phyloP scores from a whole-genome alignment of 2,888 invertebrate genomes.

The Rugalucina vietnamica region DNA sequence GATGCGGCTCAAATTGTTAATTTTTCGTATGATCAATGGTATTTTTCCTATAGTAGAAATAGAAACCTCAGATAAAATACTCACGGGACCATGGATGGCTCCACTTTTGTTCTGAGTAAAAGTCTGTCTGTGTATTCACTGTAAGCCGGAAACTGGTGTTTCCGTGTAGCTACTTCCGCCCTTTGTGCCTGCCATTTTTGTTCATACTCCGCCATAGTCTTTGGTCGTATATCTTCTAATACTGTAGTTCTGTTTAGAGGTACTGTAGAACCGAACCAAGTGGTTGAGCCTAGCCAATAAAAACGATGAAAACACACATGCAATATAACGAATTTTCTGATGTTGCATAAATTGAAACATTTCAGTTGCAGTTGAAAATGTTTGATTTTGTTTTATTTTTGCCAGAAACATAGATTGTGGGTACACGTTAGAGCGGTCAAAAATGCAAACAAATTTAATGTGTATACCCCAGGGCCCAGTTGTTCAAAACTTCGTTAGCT shows the following conservation, averaged over 20 bases:
- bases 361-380: no score
- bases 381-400: no score
- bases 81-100: constrained; percentile 66
- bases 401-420: no score
- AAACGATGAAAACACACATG: not conserved
- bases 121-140: constrained; percentile 81
- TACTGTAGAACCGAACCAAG: constrained; percentile 80
- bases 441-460: no score
- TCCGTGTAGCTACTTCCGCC: constrained; percentile 55
- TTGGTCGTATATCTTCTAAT: constrained; percentile 77
- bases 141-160: constrained; percentile 77
- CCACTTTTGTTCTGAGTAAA: constrained; percentile 63
- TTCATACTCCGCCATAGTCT: constrained; percentile 79
- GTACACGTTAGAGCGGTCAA: no score
- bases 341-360: no score
- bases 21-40: no score
- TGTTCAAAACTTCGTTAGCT: no score
- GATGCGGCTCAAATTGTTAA: no score
- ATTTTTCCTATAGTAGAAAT: not conserved
- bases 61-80: constrained; percentile 25
- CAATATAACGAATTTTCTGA: no score
- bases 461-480: no score
- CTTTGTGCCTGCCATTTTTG: constrained; percentile 60
- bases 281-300: constrained; percentile 74
- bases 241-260: constrained; percentile 78